phyloP scores from a whole-genome alignment of 2,797 vertebrate genomes.

The Brotula barbata region DNA sequence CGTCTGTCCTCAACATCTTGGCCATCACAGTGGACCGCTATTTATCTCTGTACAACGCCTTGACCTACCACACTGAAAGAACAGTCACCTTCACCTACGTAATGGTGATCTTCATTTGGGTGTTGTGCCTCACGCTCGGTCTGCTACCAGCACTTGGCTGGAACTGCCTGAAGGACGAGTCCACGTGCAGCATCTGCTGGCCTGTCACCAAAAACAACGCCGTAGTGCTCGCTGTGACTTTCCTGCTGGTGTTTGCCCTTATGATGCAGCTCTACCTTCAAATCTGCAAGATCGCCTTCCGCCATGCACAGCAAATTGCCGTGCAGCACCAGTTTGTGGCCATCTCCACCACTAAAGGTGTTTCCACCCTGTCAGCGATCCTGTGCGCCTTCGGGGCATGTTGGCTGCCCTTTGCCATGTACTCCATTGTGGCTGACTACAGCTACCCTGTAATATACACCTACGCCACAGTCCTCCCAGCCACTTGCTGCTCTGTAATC shows the following conservation, averaged over 20 bases:
- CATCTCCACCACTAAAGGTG: slow-evolving; percentile 89
- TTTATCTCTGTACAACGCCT: slow-evolving; percentile 90
- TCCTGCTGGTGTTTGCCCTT: slow-evolving; percentile 88
- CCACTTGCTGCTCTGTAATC: slow-evolving; percentile 88
- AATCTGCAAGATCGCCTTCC: slow-evolving; percentile 90
- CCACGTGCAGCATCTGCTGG: slow-evolving; percentile 85
- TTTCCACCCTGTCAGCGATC: slow-evolving; percentile 88
- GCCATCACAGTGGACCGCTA: slow-evolving; percentile 93
- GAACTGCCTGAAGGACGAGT: slow-evolving; percentile 86
- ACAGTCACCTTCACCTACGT: slow-evolving; percentile 85
- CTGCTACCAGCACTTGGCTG: slow-evolving; percentile 87
- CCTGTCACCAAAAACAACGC: slow-evolving; percentile 89
- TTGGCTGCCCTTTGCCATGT: slow-evolving; percentile 91
- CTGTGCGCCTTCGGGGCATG: slow-evolving; percentile 89
- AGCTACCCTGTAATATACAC: slow-evolving; percentile 87
- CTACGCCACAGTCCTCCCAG: slow-evolving; percentile 86
- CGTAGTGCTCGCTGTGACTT: slow-evolving; percentile 84
- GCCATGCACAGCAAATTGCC: slow-evolving; percentile 93
- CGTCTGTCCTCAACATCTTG: slow-evolving; percentile 87
- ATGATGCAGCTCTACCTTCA: slow-evolving; percentile 93
- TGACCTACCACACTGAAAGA: slow-evolving; percentile 91
- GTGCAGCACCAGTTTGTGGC: slow-evolving; percentile 90
- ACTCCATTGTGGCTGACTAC: slow-evolving; percentile 88
- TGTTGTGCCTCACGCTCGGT: slow-evolving; percentile 80
- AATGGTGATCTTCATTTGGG: slow-evolving; percentile 85